Percentiles rank a stretch among this genome's conserved stretches.
phyloP scores from a whole-genome alignment of 1,140 invertebrate genomes.

The Whitmania pigra region DNA sequence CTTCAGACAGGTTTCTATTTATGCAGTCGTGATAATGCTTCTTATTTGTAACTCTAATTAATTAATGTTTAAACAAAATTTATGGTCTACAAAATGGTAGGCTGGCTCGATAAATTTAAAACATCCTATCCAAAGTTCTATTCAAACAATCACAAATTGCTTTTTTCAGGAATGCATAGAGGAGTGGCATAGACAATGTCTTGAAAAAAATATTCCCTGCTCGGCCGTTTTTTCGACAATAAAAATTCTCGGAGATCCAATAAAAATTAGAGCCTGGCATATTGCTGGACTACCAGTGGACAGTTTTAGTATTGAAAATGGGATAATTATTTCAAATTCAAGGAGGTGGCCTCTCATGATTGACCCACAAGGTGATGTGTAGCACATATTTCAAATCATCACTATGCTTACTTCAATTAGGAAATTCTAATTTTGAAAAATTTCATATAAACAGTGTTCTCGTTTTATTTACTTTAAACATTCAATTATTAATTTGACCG shows the following conservation, averaged over 20 bases:
- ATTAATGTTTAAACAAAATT: too few relatives aligned
- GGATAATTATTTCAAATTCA: constrained; percentile 42
- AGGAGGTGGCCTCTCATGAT: constrained; percentile 43
- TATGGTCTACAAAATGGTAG: too few relatives aligned
- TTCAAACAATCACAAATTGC: not conserved
- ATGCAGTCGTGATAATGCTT: too few relatives aligned
- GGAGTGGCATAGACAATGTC: constrained; percentile 37
- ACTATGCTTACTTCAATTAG: not conserved
- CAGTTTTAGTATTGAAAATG: constrained; percentile 43
- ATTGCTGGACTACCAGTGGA: constrained; percentile 44
- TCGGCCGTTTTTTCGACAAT: constrained; percentile 39
- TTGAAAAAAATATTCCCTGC: constrained; percentile 39
- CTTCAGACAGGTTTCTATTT: constrained; percentile 36
- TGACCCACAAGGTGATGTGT: constrained; percentile 40
- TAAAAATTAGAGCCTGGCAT: constrained; percentile 43
- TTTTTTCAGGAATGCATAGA: constrained; percentile 33
- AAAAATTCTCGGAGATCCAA: constrained; percentile 40
- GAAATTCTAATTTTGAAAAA: not conserved
- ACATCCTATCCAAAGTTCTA: too few relatives aligned
- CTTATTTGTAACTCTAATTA: too few relatives aligned
- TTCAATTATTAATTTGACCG: too few relatives aligned
- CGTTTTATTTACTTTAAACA: too few relatives aligned
- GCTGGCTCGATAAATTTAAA: too few relatives aligned
- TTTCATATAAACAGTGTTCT: too few relatives aligned
- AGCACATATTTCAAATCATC: not conserved